phyloP scores from a whole-genome alignment of 2,113 vertebrate species.

The Turdus rufiventris region DNA sequence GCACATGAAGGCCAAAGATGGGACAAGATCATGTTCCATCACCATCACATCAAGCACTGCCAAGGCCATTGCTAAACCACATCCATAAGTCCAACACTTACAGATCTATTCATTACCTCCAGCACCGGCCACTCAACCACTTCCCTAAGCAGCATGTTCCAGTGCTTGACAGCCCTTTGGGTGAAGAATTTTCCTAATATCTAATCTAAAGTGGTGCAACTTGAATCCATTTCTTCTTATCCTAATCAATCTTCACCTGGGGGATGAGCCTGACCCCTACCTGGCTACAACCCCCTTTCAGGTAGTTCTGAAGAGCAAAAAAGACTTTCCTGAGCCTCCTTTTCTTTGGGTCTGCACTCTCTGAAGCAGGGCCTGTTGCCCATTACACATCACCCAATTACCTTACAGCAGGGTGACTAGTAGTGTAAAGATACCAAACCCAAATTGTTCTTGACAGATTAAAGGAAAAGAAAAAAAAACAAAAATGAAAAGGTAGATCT shows the following conservation, averaged over 20 bases:
- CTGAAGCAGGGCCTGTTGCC: neutral
- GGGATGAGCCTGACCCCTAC: neutral
- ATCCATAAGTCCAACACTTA: neutral
- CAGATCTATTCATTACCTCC: neutral
- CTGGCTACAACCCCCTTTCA: neutral
- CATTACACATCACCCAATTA: neutral
- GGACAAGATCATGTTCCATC: neutral
- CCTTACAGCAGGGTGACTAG: neutral
- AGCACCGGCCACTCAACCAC: neutral
- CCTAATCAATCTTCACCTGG: neutral
- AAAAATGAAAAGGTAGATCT: rapidly evolving
- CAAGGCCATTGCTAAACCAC: neutral
- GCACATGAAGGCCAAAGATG: neutral
- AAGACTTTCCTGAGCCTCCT: neutral
- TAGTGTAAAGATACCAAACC: neutral
- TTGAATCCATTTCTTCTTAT: neutral
- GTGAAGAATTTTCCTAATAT: neutral
- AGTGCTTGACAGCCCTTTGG: neutral
- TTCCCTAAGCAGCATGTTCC: neutral
- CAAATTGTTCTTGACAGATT: neutral
- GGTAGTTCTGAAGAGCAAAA: neutral
- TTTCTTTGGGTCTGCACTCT: neutral
- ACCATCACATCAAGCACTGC: neutral
- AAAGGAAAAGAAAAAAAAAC: too few relatives aligned
- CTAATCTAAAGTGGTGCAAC: neutral